A percentile compares a stretch with the other conserved stretches of the same genome.
Conservation (phyloP, 2,797 vertebrate genomes). For the Cephalopachus bancanus region DNA sequence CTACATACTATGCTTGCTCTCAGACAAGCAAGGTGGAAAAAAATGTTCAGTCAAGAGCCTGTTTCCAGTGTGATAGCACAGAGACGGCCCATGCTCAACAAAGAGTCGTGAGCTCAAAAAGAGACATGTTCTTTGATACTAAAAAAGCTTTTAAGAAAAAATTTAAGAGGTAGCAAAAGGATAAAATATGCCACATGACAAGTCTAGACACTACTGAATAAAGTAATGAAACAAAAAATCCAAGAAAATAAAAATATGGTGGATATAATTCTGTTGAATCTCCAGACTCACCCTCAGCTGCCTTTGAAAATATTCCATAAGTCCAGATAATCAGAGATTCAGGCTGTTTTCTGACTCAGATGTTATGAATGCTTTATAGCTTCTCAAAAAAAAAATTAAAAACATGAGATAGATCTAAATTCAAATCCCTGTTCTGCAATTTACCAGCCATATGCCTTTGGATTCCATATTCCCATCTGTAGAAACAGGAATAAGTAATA, state of each 20-base stretch:
- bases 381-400: not conserved
- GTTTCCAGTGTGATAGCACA: not conserved
- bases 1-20: not conserved
- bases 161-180: constrained; percentile 13
- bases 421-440: constrained; percentile 33
- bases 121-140: not conserved
- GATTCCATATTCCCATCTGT: not conserved
- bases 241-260: constrained; percentile 49
- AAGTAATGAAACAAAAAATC: not conserved
- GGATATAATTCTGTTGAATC: not conserved
- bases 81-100: not conserved
- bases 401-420: constrained; percentile 38
- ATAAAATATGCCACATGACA: not conserved
- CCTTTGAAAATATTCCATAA: constrained; percentile 15
- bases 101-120: not conserved
- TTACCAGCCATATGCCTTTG: not conserved
- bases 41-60: not conserved
- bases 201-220: constrained; percentile 12
- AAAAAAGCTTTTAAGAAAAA: constrained; percentile 36
- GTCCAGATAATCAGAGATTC: not conserved
- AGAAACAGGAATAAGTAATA: not conserved
- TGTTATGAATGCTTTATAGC: constrained; percentile 3
- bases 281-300: not conserved
- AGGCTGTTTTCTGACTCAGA: not conserved
- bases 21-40: not conserved